Evolutionary conservation across 1,140 invertebrate genomes (phyloP).

Genomic region (Colletes gigas): DNA sequence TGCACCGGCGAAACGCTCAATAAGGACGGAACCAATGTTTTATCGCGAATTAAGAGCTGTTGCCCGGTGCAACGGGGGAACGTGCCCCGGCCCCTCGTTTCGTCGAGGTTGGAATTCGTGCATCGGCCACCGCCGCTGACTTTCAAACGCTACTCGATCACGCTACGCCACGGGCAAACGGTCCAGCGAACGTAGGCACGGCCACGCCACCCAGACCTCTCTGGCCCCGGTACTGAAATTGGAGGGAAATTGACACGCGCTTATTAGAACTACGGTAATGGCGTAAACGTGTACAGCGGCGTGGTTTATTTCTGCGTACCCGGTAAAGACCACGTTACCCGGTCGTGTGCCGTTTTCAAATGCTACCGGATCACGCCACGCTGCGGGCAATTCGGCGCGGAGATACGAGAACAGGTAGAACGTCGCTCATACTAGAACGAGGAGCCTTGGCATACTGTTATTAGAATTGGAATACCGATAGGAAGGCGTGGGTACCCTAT

Average conservation of each 20-base stretch:
- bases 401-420: conserved; percentile 28
- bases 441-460: conserved; percentile 43
- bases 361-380: conserved; percentile 58
- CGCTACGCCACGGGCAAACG: conserved; percentile 54
- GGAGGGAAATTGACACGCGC: conserved; percentile 50
- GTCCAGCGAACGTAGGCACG: not conserved
- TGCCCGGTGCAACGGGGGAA: not conserved
- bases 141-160: conserved; percentile 65
- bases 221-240: conserved; percentile 16
- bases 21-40: conserved; percentile 73
- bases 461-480: conserved; percentile 45
- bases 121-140: not conserved
- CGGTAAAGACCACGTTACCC: not conserved
- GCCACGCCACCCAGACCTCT: conserved; percentile 4
- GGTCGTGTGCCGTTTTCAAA: conserved; percentile 49
- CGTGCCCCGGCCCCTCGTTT: not conserved
- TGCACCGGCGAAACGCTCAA: conserved; percentile 46
- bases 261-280: conserved; percentile 45
- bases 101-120: conserved; percentile 50
- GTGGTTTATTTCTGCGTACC: not conserved
- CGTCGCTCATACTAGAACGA: conserved; percentile 33
- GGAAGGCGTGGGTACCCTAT: not conserved
- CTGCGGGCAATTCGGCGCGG: conserved; percentile 20
- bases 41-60: conserved; percentile 73
- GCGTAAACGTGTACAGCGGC: not conserved